These are phyloP conservation scores for Holothuria leucospilota DNA, from an alignment of 53 echinoderm and acorn worm species.

Conservation along the genomic window DNA sequence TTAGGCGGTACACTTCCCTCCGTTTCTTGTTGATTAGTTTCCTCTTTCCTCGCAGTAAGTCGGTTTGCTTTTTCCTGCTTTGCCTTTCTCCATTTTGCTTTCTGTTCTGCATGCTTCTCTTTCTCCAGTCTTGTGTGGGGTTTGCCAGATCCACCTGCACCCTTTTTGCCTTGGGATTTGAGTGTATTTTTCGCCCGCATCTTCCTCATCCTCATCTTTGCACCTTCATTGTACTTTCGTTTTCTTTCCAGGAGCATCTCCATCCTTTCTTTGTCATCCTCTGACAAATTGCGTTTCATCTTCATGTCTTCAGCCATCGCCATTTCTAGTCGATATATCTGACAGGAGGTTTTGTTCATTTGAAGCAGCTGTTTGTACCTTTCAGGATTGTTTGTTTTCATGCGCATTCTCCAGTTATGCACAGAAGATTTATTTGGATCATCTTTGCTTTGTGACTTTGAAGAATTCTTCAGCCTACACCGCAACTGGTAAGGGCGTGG, in stretches of 20 bases:
- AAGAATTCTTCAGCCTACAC: background rate
- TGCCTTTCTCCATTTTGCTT: background rate
- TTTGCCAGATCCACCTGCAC: background rate
- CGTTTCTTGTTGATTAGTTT: background rate
- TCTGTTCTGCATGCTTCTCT: background rate
- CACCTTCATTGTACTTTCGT: constrained; percentile 26
- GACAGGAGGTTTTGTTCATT: constrained; percentile 1
- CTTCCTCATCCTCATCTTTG: constrained; percentile 23
- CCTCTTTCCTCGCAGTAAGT: background rate
- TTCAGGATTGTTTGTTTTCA: constrained; percentile 34
- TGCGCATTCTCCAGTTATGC: background rate
- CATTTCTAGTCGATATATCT: constrained; percentile 46
- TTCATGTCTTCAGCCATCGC: constrained; percentile 45
- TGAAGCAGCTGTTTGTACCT: constrained; percentile 24
- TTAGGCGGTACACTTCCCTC: background rate
- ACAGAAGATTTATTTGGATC: background rate
- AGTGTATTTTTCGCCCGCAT: background rate
- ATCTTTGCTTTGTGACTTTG: background rate
- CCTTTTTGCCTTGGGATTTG: background rate
- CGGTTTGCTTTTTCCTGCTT: background rate
- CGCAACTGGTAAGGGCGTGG: constrained; percentile 8
- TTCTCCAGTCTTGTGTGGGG: background rate
- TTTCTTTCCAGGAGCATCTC: constrained; percentile 25
- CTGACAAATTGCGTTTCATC: constrained; percentile 36
- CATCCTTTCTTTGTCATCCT: constrained; percentile 52